Percentiles rank a stretch among this genome's conserved stretches.
These are phyloP conservation scores for Atopsyche davidsoni DNA, from an alignment of 1,140 invertebrate genomes.

Conservation along the genomic window DNA sequence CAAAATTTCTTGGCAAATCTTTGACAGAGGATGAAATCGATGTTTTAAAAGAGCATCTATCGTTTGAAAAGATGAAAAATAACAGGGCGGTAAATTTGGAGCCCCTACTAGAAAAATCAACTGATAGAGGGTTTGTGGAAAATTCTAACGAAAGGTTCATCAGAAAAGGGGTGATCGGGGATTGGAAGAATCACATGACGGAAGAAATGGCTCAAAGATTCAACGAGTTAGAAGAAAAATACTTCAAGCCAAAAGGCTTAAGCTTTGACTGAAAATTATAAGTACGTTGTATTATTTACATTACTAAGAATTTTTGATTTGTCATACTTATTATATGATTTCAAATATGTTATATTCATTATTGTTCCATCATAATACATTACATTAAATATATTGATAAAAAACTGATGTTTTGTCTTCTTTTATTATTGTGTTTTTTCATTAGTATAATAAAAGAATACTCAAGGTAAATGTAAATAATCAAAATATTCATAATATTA, in stretches of 20 bases:
- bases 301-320: too few relatives aligned
- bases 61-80: conserved; percentile 73
- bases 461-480: too few relatives aligned
- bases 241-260: conserved; percentile 55
- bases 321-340: too few relatives aligned
- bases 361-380: too few relatives aligned
- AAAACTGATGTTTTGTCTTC: too few relatives aligned
- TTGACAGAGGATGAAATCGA: conserved; percentile 59
- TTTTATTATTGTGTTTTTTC: too few relatives aligned
- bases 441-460: too few relatives aligned
- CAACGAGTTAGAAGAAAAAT: conserved; percentile 66
- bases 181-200: conserved; percentile 78
- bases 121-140: conserved; percentile 45
- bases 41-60: conserved; percentile 65
- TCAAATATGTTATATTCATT: too few relatives aligned
- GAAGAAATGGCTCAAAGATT: conserved; percentile 62
- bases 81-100: conserved; percentile 74
- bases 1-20: conserved; percentile 64
- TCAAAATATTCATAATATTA: too few relatives aligned
- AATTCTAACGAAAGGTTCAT: conserved; percentile 62
- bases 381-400: too few relatives aligned
- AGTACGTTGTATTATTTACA: too few relatives aligned
- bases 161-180: conserved; percentile 74
- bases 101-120: conserved; percentile 49
- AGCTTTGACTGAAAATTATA: conserved; percentile 19